Evolutionary conservation across 2,888 invertebrate species (phyloP).

Genomic region (Drosophila setosimentum): DNA sequence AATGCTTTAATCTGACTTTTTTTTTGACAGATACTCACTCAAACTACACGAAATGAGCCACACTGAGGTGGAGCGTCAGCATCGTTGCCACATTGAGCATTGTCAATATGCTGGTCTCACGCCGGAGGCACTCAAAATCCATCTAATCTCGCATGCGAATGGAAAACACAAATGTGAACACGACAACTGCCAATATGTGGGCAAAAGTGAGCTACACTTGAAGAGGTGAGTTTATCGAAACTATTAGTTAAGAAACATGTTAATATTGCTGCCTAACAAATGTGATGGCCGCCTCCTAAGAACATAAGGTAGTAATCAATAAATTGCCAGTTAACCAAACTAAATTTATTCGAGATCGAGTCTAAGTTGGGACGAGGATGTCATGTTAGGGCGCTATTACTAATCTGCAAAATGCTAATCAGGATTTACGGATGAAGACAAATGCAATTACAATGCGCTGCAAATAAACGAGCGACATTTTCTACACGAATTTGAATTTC

Average conservation of each 20-base stretch:
- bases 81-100: slow-evolving; percentile 86
- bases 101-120: slow-evolving; percentile 87
- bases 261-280: neutral
- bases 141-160: slow-evolving; percentile 87
- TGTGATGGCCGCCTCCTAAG: neutral
- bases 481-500: slow-evolving; percentile 67
- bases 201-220: slow-evolving; percentile 85
- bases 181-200: slow-evolving; percentile 86
- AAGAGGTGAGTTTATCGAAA: slow-evolving; percentile 73
- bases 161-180: slow-evolving; percentile 85
- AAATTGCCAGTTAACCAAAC: neutral
- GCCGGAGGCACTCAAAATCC: slow-evolving; percentile 86
- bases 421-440: slow-evolving; percentile 30
- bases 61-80: slow-evolving; percentile 74
- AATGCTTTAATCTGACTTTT: slow-evolving; percentile 6
- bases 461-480: slow-evolving; percentile 63
- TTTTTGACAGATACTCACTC: slow-evolving; percentile 86
- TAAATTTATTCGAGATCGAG: neutral
- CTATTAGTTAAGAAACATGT: neutral
- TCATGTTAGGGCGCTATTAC: slow-evolving; percentile 38
- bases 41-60: slow-evolving; percentile 88
- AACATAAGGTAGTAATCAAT: neutral
- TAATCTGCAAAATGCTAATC: slow-evolving; percentile 54
- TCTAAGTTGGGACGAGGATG: neutral
- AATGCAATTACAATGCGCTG: slow-evolving; percentile 38